Evolutionary conservation across 2,888 invertebrate genomes (phyloP).

Genomic region (Hypercompe scribonia): DNA sequence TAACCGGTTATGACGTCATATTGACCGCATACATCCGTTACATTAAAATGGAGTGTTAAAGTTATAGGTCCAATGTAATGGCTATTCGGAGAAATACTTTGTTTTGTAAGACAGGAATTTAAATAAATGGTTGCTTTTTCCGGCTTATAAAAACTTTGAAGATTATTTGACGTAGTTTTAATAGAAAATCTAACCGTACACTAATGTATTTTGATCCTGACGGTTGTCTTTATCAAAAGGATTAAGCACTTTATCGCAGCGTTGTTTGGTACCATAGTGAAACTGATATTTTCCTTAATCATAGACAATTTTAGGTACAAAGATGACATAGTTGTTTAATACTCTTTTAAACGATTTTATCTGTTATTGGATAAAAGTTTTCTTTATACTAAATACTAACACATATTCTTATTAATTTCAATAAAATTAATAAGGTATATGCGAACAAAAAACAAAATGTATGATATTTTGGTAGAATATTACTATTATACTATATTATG

Average conservation of each 20-base stretch:
- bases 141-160: background rate
- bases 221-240: background rate
- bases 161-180: background rate
- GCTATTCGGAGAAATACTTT: slow-evolving; percentile 39
- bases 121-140: slow-evolving; percentile 20
- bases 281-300: background rate
- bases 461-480: no score
- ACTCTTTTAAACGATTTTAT: no score
- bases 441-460: no score
- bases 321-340: background rate
- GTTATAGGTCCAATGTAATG: slow-evolving; percentile 30
- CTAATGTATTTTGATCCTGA: background rate
- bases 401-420: background rate
- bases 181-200: background rate
- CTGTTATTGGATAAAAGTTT: background rate
- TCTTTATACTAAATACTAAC: background rate
- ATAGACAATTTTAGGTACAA: background rate
- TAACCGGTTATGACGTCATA: slow-evolving; percentile 32
- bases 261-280: background rate
- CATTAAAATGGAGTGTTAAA: slow-evolving; percentile 18
- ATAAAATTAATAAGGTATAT: background rate
- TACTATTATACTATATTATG: no score
- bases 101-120: slow-evolving; percentile 20
- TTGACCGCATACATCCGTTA: slow-evolving; percentile 45
- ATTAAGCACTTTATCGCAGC: background rate